phyloP scores from a whole-genome alignment of 2,888 invertebrate genomes.

The Apoda limacodes region DNA sequence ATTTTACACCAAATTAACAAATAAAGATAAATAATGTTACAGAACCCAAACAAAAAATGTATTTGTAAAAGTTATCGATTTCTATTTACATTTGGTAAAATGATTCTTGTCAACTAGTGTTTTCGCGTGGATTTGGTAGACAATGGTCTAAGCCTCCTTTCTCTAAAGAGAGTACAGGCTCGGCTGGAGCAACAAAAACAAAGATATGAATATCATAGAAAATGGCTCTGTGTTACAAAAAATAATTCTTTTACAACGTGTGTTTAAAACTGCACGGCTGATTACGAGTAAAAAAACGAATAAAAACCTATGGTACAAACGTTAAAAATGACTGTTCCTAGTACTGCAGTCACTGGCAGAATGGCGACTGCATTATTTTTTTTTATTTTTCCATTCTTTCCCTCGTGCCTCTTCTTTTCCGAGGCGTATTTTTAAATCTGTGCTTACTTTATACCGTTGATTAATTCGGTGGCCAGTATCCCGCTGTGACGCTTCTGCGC shows the following conservation, averaged over 20 bases:
- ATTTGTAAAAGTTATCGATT: too few relatives aligned
- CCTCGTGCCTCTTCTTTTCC: constrained; percentile 41
- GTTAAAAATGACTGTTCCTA: constrained; percentile 56
- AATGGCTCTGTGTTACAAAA: too few relatives aligned
- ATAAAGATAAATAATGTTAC: too few relatives aligned
- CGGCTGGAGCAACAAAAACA: too few relatives aligned
- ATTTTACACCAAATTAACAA: too few relatives aligned
- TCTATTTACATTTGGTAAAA: too few relatives aligned
- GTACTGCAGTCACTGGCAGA: constrained; percentile 59
- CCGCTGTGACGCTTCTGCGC: constrained; percentile 51
- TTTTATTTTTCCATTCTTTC: constrained; percentile 50
- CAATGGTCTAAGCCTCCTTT: too few relatives aligned
- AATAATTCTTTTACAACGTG: neutral
- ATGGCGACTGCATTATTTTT: constrained; percentile 46
- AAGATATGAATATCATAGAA: too few relatives aligned
- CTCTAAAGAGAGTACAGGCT: too few relatives aligned
- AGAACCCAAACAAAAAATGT: too few relatives aligned
- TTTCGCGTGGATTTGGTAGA: too few relatives aligned
- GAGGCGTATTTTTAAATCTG: constrained; percentile 38
- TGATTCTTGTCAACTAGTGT: too few relatives aligned
- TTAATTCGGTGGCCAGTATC: constrained; percentile 57
- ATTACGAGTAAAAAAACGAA: constrained; percentile 17
- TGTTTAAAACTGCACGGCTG: neutral
- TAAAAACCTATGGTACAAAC: constrained; percentile 40
- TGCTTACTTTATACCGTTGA: constrained; percentile 54